Evolutionary conservation across 2,113 vertebrate species (phyloP).

Genomic region (Meleagris gallopavo): DNA sequence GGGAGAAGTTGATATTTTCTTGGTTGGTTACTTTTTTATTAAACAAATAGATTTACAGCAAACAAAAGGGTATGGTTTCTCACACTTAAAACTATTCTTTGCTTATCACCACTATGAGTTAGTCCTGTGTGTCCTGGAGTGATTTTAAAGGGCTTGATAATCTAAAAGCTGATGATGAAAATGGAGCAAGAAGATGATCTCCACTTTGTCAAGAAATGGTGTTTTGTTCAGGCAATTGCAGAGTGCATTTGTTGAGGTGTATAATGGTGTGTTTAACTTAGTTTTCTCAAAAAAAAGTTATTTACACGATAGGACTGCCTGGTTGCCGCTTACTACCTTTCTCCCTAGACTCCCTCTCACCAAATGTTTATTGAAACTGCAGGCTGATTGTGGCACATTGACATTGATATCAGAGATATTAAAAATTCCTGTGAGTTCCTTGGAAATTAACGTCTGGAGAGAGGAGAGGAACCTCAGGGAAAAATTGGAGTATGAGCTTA

Average conservation of each 20-base stretch:
- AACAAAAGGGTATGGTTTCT: neutral
- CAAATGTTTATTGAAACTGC: neutral
- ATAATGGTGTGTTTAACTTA: neutral
- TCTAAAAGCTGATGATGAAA: neutral
- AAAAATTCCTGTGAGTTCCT: neutral
- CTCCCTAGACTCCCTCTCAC: neutral
- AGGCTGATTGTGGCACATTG: neutral
- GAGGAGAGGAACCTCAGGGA: neutral
- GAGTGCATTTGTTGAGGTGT: neutral
- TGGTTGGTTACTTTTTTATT: neutral
- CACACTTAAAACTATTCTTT: neutral
- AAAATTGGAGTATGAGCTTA: neutral
- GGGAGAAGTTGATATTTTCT: neutral
- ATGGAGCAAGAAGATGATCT: neutral
- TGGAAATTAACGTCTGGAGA: neutral
- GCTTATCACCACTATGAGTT: neutral
- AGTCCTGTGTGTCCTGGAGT: neutral
- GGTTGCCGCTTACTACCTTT: neutral
- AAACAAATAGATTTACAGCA: neutral
- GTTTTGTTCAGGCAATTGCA: neutral
- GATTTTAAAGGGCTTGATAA: neutral
- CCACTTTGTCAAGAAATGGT: neutral
- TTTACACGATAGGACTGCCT: neutral
- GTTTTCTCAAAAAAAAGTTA: neutral
- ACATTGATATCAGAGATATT: neutral